Evolutionary conservation across 2,888 invertebrate genomes (phyloP).

Genomic region (Phortica magna): DNA sequence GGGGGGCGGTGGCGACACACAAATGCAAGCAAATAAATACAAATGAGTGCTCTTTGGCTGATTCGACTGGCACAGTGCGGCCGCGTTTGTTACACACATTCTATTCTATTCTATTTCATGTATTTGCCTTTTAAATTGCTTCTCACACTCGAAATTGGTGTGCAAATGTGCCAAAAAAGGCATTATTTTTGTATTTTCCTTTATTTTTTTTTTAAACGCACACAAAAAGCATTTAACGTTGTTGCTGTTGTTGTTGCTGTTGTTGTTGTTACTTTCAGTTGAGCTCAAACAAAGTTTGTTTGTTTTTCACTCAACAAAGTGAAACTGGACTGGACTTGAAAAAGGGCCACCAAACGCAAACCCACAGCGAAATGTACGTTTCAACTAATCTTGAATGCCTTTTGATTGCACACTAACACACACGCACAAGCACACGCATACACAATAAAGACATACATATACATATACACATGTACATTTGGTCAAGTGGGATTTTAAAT

Average conservation of each 20-base stretch:
- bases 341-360: not conserved
- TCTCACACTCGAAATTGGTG: constrained; percentile 38
- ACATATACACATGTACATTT: constrained; percentile 45
- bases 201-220: constrained; percentile 8
- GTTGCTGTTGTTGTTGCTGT: not conserved
- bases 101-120: not conserved
- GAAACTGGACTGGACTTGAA: not conserved
- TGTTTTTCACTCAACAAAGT: constrained; percentile 29
- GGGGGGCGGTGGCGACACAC: no score
- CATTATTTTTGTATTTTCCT: constrained; percentile 52
- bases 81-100: not conserved
- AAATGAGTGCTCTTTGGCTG: no score
- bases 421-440: not conserved
- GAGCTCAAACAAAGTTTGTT: constrained; percentile 34
- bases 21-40: no score
- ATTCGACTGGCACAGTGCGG: no score
- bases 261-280: not conserved
- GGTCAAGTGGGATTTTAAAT: constrained; percentile 67
- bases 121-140: constrained; percentile 65
- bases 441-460: constrained; percentile 1
- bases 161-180: constrained; percentile 45
- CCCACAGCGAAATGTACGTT: not conserved
- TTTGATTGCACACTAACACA: constrained; percentile 12
- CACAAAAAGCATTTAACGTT: constrained; percentile 22
- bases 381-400: constrained; percentile 20